A percentile compares a stretch with the other conserved stretches of the same genome.
Conservation (phyloP, 2,113 vertebrate genomes). For the Tamias sibiricus region DNA sequence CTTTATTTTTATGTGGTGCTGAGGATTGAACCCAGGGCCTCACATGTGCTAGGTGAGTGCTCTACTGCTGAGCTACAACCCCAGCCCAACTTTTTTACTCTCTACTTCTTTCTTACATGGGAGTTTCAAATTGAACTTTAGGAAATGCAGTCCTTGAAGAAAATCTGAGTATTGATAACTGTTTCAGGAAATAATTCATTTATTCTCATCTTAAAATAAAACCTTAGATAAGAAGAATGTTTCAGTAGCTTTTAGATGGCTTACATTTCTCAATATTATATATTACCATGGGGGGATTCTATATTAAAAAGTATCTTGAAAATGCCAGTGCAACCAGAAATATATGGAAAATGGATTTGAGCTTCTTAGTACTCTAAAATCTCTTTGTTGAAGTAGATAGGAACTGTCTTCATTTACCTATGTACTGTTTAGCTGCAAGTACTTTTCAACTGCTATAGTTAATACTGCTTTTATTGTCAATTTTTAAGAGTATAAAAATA, state of each 20-base stretch:
- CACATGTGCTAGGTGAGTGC: too few relatives aligned
- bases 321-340: slow-evolving; percentile 43
- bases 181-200: slow-evolving; percentile 58
- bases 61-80: too few relatives aligned
- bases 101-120: slow-evolving; percentile 17
- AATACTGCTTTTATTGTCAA: background rate
- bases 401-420: background rate
- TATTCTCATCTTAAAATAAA: slow-evolving; percentile 69
- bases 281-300: slow-evolving; percentile 13
- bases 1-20: too few relatives aligned
- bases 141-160: slow-evolving; percentile 60
- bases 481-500: background rate
- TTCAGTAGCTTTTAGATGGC: background rate
- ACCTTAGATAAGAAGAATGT: slow-evolving; percentile 55
- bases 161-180: slow-evolving; percentile 61
- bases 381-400: slow-evolving; percentile 17
- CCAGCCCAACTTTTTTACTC: background rate
- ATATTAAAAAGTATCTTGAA: slow-evolving; percentile 42
- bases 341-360: slow-evolving; percentile 10
- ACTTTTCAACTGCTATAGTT: background rate
- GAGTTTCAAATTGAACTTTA: slow-evolving; percentile 61
- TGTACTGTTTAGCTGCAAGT: background rate
- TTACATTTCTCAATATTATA: slow-evolving; percentile 39
- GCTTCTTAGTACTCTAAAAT: background rate
- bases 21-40: too few relatives aligned